Evolutionary conservation across 2,888 invertebrate species (phyloP).

Genomic region (Pterostichus niger): DNA sequence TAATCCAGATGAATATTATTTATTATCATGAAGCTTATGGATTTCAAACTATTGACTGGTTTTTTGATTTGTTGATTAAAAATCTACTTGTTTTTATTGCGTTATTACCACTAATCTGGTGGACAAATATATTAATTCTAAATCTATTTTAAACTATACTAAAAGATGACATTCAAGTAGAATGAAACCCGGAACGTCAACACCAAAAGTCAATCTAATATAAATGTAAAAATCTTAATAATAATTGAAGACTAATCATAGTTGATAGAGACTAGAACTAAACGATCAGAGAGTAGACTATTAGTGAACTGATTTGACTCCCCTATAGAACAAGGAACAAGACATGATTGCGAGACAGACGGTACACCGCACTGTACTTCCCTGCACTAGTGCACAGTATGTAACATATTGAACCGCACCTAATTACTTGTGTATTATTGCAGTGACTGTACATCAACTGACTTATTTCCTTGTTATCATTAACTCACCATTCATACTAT

Average conservation of each 20-base stretch:
- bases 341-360: constrained; percentile 12
- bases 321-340: constrained; percentile 31
- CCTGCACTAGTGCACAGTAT: background rate
- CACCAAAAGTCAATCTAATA: too few relatives aligned
- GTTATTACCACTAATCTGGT: constrained; percentile 2
- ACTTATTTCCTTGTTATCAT: too few relatives aligned
- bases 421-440: constrained; percentile 12
- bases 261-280: too few relatives aligned
- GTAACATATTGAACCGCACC: constrained; percentile 29
- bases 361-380: background rate
- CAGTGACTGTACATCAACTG: constrained; percentile 1
- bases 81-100: constrained; percentile 19
- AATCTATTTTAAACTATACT: too few relatives aligned
- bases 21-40: constrained; percentile 43
- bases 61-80: constrained; percentile 35
- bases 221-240: too few relatives aligned
- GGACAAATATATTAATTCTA: too few relatives aligned
- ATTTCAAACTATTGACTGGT: constrained; percentile 42
- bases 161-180: too few relatives aligned
- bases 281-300: background rate
- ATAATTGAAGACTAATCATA: too few relatives aligned
- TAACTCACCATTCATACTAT: too few relatives aligned
- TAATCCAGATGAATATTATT: constrained; percentile 40
- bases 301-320: constrained; percentile 14
- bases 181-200: too few relatives aligned